phyloP scores from a whole-genome alignment of 2,113 vertebrate genomes.

The Trochalopteron elliotii region DNA sequence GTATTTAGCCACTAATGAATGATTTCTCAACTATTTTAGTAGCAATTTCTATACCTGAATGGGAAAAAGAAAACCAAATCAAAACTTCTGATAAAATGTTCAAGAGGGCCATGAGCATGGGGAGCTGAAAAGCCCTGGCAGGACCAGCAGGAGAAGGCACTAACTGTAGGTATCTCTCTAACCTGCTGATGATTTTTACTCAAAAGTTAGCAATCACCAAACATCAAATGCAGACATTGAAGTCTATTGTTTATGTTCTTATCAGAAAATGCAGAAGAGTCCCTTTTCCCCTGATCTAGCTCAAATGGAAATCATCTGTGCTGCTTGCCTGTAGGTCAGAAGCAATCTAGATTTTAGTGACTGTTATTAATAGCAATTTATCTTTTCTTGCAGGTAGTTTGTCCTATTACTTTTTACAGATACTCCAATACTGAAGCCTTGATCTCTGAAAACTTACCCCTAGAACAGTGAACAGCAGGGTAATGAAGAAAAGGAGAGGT shows the following conservation, averaged over 20 bases:
- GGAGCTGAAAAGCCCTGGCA: not conserved
- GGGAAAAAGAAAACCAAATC: not conserved
- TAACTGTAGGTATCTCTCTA: not conserved
- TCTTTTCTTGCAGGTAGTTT: not conserved
- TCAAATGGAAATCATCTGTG: not conserved
- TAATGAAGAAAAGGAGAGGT: conserved; percentile 98
- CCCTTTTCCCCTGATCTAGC: not conserved
- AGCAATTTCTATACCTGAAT: not conserved
- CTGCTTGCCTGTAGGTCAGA: not conserved
- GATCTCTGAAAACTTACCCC: conserved; percentile 80
- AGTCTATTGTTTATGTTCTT: not conserved
- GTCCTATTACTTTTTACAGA: not conserved
- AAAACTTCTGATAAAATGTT: not conserved
- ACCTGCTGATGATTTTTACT: not conserved
- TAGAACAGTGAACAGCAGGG: conserved; percentile 95
- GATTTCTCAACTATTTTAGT: not conserved
- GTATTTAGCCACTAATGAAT: not conserved
- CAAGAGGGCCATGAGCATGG: not conserved
- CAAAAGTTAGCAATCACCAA: not conserved
- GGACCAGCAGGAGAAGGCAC: not conserved
- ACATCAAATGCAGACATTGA: not conserved
- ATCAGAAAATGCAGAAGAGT: not conserved
- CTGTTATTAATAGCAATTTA: not conserved
- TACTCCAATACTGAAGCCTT: not conserved
- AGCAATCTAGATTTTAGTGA: not conserved